phyloP scores from a whole-genome alignment of 2,888 invertebrate species.

The Agonopterix alstromeriana region DNA sequence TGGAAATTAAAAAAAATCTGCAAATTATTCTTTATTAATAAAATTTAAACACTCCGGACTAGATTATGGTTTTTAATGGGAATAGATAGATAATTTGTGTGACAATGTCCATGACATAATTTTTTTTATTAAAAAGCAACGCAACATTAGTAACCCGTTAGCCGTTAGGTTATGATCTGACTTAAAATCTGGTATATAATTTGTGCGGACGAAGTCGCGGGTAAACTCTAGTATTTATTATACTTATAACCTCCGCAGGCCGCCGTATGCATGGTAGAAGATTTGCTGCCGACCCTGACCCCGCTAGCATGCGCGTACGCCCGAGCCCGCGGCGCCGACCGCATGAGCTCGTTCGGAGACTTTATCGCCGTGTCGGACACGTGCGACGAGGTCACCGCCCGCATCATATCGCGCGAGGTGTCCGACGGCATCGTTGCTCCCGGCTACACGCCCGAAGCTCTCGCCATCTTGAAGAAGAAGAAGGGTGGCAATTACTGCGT shows the following conservation, averaged over 20 bases:
- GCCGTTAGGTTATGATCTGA: no score
- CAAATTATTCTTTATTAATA: no score
- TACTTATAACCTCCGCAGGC: constrained; percentile 72
- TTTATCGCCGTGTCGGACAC: constrained; percentile 95
- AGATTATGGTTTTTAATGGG: no score
- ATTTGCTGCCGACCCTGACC: constrained; percentile 82
- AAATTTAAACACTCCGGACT: no score
- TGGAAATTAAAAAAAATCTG: no score
- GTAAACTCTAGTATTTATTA: no score
- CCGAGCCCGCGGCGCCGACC: constrained; percentile 96
- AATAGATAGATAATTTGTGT: no score
- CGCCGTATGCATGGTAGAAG: constrained; percentile 95
- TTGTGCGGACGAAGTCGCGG: no score
- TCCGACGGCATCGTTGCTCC: constrained; percentile 99
- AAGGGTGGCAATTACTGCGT: constrained; percentile 96
- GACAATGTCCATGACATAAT: no score
- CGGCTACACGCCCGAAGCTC: constrained; percentile 88
- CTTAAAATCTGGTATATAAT: no score
- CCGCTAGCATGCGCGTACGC: constrained; percentile 96
- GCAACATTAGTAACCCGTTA: no score
- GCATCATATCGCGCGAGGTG: constrained; percentile 94
- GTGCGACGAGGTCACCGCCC: constrained; percentile 94
- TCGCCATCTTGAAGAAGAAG: constrained; percentile 93
- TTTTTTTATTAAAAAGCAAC: no score
- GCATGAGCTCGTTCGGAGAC: constrained; percentile 99